Base-by-base conservation (phyloP, 1,140 invertebrate genomes). In the Ceratina japonica region DNA sequence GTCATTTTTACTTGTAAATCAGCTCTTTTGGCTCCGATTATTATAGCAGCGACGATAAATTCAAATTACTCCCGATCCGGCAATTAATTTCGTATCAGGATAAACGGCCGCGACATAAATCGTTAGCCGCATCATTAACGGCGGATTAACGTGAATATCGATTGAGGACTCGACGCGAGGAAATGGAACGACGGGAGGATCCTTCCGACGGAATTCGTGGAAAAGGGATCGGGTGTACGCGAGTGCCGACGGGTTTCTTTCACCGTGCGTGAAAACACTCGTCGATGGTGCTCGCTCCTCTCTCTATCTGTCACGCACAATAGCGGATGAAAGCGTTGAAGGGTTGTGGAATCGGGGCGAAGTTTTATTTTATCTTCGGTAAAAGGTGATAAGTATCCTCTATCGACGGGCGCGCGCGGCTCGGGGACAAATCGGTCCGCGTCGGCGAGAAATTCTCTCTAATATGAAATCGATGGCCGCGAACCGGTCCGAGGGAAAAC, bases 391-490 rank as follows among this genome's bases (percentile, higher is more conserved):
- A 52, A 56, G 44, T 44, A 44, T 44, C 22, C 66, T 54, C 15
- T 49, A 62, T 70, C 37, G 66, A 71, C 52, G 37, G 24, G 66
- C 2, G 3, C 52, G 37, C 44, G 66, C 2, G 3, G 12, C 10
- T 15, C 3, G 54, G 15, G n/a, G 58, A 63, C 58, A 77, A 77
- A 44, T 44, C 37, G 37, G 37, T 44, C 10, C 37, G 37, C 37
- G 37, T 44, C 5, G 37, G 37, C 5, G 44, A 68, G 79, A 74
- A 83, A 70, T 84, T 71, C 59, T 49, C 54, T 74, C 59, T 85
- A 85, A 85, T 85, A 83, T 74, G 83, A 85, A 85, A 85, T 81
- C 83, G 70, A 85, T 85, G 84, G 49, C 44, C 44, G 59, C 31
- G 49, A 52, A 7, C 49, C 27, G 12, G 20, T 22, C 15, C 54